Conservation (phyloP, 2,797 vertebrate genomes). For the Bucorvus abyssinicus region DNA sequence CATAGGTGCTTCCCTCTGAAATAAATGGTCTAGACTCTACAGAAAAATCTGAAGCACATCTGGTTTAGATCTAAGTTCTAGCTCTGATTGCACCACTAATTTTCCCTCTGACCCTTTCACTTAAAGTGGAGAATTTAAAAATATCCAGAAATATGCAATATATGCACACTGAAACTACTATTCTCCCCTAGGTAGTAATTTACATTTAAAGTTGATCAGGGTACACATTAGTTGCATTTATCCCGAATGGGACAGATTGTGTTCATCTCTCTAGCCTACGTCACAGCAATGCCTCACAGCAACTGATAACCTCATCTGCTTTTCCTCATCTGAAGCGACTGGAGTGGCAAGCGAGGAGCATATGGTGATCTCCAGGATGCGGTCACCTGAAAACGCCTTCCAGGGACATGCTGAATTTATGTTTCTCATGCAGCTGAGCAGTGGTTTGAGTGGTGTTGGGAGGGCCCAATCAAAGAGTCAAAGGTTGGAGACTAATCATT, state of each 20-base stretch:
- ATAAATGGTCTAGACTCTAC: not conserved
- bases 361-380: not conserved
- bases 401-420: not conserved
- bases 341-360: not conserved
- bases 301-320: not conserved
- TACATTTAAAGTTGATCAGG: not conserved
- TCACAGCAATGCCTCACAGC: not conserved
- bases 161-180: not conserved
- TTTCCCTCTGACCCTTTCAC: not conserved
- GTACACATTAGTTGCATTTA: not conserved
- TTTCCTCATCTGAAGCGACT: not conserved
- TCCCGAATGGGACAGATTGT: not conserved
- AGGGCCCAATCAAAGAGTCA: not conserved
- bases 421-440: not conserved
- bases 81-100: not conserved
- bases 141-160: not conserved
- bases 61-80: not conserved
- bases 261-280: not conserved
- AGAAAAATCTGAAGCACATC: not conserved
- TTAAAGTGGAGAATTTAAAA: not conserved
- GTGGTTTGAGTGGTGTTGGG: not conserved
- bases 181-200: not conserved
- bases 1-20: not conserved
- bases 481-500: not conserved
- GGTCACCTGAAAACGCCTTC: not conserved